phyloP scores from a whole-genome alignment of 2,797 vertebrate genomes.

The Lutjanus campechanus region DNA sequence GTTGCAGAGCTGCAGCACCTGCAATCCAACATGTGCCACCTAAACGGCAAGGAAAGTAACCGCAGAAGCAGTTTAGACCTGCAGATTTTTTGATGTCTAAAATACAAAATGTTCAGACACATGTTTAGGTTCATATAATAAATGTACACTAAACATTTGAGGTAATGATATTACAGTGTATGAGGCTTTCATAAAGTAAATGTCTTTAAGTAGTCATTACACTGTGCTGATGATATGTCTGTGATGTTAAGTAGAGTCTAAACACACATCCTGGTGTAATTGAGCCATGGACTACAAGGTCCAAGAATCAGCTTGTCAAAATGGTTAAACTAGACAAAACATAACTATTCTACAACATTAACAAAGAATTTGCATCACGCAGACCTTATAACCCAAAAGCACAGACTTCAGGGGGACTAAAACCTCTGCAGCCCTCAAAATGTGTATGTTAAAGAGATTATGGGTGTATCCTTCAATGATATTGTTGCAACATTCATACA shows the following conservation, averaged over 20 bases:
- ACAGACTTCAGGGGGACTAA: neutral
- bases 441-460: neutral
- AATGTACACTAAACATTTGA: neutral
- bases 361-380: neutral
- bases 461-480: neutral
- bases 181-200: neutral
- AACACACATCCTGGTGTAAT: neutral
- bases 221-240: neutral
- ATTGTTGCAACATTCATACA: neutral
- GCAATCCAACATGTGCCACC: neutral
- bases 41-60: neutral
- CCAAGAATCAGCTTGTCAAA: neutral
- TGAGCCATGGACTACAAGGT: neutral
- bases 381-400: neutral
- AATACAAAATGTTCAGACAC: neutral
- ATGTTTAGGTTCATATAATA: neutral
- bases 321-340: neutral
- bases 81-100: constrained; percentile 3
- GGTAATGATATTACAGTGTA: no score
- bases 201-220: neutral
- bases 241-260: neutral
- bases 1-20: constrained; percentile 16
- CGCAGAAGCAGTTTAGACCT: neutral
- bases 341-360: neutral
- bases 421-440: neutral